Conservation (phyloP, 2,888 invertebrate species). For the Parnassius mnemosyne region DNA sequence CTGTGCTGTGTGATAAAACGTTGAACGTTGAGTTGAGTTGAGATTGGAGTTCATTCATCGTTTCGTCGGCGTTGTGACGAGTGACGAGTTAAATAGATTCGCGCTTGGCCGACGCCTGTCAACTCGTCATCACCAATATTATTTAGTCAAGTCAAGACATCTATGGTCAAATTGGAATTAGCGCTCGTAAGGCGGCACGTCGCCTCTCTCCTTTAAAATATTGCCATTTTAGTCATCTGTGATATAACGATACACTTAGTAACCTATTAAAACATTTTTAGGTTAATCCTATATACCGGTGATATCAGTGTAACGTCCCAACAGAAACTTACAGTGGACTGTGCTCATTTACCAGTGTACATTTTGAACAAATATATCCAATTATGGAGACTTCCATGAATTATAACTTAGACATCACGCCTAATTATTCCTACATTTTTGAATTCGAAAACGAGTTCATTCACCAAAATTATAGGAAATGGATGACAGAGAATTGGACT, state of each 20-base stretch:
- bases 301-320: conserved; percentile 62
- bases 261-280: conserved; percentile 61
- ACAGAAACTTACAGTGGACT: conserved; percentile 38
- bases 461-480: conserved; percentile 91
- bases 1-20: neutral
- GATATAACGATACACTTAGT: conserved; percentile 65
- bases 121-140: conserved; percentile 53
- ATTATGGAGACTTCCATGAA: conserved; percentile 70
- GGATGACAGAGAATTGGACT: conserved; percentile 99
- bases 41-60: conserved; percentile 51
- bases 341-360: conserved; percentile 46
- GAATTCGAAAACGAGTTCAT: conserved; percentile 97
- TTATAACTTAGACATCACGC: conserved; percentile 80
- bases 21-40: too few relatives aligned
- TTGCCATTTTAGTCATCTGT: conserved; percentile 71
- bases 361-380: conserved; percentile 34
- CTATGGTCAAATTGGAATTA: conserved; percentile 58
- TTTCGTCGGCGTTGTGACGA: conserved; percentile 51
- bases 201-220: conserved; percentile 50
- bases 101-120: conserved; percentile 51
- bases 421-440: conserved; percentile 96
- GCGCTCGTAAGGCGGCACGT: conserved; percentile 56
- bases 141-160: conserved; percentile 62
- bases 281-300: conserved; percentile 67
- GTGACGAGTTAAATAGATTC: conserved; percentile 52